Evolutionary conservation across 2,888 invertebrate species (phyloP), one percentile per base, ranked within the genome.

Genomic region (Conus canariensis): DNA sequence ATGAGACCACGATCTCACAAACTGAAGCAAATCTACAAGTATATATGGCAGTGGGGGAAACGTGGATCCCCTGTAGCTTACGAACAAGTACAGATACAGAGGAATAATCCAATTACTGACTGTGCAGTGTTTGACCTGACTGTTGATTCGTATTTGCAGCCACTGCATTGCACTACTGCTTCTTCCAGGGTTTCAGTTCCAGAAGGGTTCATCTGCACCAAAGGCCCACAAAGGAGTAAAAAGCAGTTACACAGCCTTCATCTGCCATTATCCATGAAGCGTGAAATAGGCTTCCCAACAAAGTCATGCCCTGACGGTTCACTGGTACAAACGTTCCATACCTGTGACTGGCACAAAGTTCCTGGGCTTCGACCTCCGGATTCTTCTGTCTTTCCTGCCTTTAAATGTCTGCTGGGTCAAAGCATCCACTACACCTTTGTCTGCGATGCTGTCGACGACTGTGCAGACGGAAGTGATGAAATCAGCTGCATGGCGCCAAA

Each of bases 371-470:
- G 25, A 7, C 25, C n/a, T 85, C 22, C 6, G 12, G 6, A 16
- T 16, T 12, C 12, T 10, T 85, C 85, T 16, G 1, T 25, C 25
- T 85, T 85, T 16, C 85, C 85, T 22, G 12, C 10, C 14, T 91
- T 91, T 58, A 70, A 64, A 0, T 91, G 91, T 22, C 56, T 60
- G 10, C 70, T 82, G 25, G 89, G 85, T 7, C 88, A 90, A 25
- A 83, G 80, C 22, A 87, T 91, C 45, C 86, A 86, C 14, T 90
- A 89, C 64, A 77, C 90, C 0, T 74, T 89, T 58, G 90, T 91
- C 9, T 91, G 91, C 85, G 91, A 91, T 82, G 91, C 86, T 10
- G 86, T 90, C 5, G 83, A 30, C 25, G 91, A 88, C 45, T 91
- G 91, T 59, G 64, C 58, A 30, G 91, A 91, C 58, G 77, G 83